phyloP scores from a whole-genome alignment of 2,113 vertebrate genomes.

The Ramphastos sulfuratus region DNA sequence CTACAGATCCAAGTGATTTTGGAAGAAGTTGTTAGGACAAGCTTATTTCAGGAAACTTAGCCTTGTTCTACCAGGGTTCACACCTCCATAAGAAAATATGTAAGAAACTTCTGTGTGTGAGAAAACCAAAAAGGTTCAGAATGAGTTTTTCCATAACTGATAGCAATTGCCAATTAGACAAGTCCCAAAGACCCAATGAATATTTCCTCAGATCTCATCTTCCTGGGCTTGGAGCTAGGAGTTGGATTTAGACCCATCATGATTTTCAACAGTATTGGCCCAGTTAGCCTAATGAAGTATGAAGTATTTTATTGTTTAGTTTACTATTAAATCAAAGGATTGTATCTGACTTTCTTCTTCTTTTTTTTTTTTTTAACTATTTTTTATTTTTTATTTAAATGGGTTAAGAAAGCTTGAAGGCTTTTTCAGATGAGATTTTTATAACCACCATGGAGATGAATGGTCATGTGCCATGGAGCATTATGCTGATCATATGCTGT shows the following conservation, averaged over 20 bases:
- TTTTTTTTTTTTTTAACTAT: too few relatives aligned
- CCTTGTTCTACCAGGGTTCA: background rate
- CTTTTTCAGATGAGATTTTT: conserved; percentile 60
- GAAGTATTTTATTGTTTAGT: conserved; percentile 46
- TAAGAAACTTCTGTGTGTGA: background rate
- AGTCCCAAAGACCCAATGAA: background rate
- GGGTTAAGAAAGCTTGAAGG: conserved; percentile 42
- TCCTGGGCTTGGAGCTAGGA: background rate
- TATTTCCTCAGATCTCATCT: conserved; percentile 11
- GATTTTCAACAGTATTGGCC: background rate
- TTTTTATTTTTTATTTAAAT: background rate
- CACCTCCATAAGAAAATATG: background rate
- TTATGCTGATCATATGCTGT: conserved; percentile 17
- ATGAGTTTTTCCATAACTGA: background rate
- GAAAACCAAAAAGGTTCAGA: background rate
- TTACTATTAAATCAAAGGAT: conserved; percentile 46
- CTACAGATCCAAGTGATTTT: background rate
- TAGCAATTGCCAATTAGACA: background rate
- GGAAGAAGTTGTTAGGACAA: background rate
- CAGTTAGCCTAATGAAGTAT: conserved; percentile 56
- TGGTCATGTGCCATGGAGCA: conserved; percentile 57
- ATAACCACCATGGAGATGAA: conserved; percentile 52
- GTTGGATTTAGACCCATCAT: background rate
- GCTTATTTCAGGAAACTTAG: background rate
- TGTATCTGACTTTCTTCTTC: background rate